phyloP scores from a whole-genome alignment of 2,797 vertebrate genomes.

The Tamandua tetradactyla region DNA sequence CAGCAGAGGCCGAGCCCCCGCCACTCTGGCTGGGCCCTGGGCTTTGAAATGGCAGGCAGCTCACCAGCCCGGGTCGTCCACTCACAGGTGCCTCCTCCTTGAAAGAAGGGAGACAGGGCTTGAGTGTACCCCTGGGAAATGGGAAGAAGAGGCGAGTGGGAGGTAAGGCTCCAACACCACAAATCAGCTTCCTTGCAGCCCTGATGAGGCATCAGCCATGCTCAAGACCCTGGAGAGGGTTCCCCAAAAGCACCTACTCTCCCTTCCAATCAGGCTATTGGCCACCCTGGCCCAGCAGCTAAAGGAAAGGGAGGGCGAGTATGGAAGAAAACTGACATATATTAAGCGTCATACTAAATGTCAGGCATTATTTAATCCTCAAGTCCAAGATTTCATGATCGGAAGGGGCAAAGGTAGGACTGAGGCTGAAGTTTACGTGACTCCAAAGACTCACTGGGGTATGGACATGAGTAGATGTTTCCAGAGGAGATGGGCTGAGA shows the following conservation, averaged over 20 bases:
- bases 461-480: neutral
- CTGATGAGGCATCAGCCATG: neutral
- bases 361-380: neutral
- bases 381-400: neutral
- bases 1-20: neutral
- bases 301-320: neutral
- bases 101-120: neutral
- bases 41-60: neutral
- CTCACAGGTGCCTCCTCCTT: neutral
- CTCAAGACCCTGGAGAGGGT: neutral
- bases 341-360: neutral
- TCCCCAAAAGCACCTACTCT: neutral
- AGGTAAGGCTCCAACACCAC: neutral
- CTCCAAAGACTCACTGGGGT: neutral
- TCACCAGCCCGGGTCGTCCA: neutral
- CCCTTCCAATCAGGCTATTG: neutral
- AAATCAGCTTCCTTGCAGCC: neutral
- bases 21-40: neutral
- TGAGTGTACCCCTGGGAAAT: neutral
- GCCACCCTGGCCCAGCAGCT: neutral
- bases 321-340: neutral
- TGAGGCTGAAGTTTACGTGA: neutral
- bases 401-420: neutral
- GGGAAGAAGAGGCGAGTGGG: too few relatives aligned
- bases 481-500: accelerated